Conservation (phyloP, 2,113 vertebrate genomes). For the Psittacula cyanocephala region DNA sequence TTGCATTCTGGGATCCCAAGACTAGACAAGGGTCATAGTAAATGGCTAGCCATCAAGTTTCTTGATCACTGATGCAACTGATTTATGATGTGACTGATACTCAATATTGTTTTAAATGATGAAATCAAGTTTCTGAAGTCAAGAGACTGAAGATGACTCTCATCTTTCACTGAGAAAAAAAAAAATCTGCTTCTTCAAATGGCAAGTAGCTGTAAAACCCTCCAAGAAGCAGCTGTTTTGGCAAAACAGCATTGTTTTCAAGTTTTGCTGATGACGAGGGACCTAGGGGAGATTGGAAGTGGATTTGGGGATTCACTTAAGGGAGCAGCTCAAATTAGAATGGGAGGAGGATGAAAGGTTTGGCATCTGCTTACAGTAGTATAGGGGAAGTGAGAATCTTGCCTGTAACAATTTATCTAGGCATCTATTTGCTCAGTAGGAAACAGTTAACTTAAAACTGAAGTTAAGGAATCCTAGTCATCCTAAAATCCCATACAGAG, state of each 20-base stretch:
- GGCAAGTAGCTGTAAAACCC: not conserved
- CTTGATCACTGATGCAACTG: not conserved
- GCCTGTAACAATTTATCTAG: not conserved
- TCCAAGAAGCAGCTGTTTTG: not conserved
- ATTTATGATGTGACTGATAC: not conserved
- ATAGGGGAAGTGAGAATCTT: not conserved
- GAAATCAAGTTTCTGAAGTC: not conserved
- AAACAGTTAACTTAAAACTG: not conserved
- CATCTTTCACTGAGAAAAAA: not conserved
- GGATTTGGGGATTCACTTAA: not conserved
- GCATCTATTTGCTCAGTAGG: not conserved
- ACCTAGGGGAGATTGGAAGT: not conserved
- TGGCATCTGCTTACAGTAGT: not conserved
- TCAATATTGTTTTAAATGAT: not conserved
- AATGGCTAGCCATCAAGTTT: not conserved
- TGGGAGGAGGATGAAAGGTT: not conserved
- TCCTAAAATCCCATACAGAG: not conserved
- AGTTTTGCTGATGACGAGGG: not conserved
- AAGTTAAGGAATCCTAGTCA: not conserved
- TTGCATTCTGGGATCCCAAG: not conserved
- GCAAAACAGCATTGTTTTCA: not conserved
- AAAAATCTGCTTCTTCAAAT: not conserved
- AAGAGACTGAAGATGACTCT: not conserved
- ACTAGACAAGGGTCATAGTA: not conserved
- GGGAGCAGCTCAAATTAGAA: not conserved